Base-by-base conservation (phyloP, 2,888 invertebrate species). In the Euclidia mi region DNA sequence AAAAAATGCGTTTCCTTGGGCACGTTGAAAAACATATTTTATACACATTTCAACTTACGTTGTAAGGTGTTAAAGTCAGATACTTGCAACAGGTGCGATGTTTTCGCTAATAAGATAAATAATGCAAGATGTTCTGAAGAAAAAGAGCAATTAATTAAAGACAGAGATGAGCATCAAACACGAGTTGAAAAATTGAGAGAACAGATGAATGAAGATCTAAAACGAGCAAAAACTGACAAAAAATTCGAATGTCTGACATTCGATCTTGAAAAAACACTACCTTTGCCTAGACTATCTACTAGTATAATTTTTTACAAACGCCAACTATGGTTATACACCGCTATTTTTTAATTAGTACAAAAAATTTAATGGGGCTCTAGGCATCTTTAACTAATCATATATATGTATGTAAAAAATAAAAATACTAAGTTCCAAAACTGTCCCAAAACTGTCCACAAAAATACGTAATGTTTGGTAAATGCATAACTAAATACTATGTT, bases 171-270 rank as follows among this genome's bases (percentile, higher is more conserved):
- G 1, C 57, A 61, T 48, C 41, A 49, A 34, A 47, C 55, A 45
- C 38, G 48, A 57, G 57, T 55, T 42, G 60, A 61, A 53, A 49
- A 57, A 41, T 45, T 57, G 46, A 49, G 60, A 41, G 53, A 34
- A 18, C 18, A 28, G 25, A 60, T 65, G 56, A 55, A 56, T 29
- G 35, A 47, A 20, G 57, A 61, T 52, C 31, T 43, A 32, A 43
- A 35, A 49, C 32, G 48, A 46, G 61, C 58, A 34, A 58, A 58
- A 43, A 46, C 45, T 11, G 57, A 61, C 37, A 31, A 51, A 38
- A 43, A 42, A 38, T 52, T 61, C 51, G 63, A 58, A 55, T 62
- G 55, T 40, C 28, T 55, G 31, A 53, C 50, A 18, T 62, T 49
- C 45, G 57, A 47, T 44, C 6, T 57, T 20, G 57, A 57, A 25